Conservation (phyloP, 2,113 vertebrate species). For the Centropus bengalensis region DNA sequence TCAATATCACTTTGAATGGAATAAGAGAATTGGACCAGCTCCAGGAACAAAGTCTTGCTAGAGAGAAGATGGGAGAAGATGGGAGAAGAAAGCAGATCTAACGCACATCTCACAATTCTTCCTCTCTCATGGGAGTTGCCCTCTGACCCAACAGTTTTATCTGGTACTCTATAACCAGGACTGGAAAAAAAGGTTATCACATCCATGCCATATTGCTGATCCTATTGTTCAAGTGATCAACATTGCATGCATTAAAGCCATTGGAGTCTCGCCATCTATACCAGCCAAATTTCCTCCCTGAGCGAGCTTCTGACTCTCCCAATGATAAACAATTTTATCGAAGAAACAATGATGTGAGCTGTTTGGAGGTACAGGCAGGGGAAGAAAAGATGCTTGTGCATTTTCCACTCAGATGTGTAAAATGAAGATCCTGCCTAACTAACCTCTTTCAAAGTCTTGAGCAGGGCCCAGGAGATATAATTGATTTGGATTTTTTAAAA, state of each 20-base stretch:
- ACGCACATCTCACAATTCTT: background rate
- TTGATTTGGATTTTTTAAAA: constrained; percentile 56
- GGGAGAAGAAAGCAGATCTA: background rate
- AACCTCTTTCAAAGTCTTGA: constrained; percentile 42
- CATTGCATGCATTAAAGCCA: constrained; percentile 43
- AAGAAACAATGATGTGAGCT: background rate
- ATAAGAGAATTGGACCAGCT: background rate
- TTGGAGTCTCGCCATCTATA: constrained; percentile 50
- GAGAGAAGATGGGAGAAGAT: background rate
- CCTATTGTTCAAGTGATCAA: constrained; percentile 55
- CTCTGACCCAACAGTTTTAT: background rate
- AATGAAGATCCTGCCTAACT: background rate
- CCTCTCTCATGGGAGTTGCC: background rate
- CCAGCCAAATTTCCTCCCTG: constrained; percentile 24
- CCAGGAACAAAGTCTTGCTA: background rate
- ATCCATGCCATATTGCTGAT: constrained; percentile 51
- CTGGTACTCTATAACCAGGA: background rate
- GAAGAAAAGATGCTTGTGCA: background rate
- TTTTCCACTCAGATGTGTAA: constrained; percentile 18
- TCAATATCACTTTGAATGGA: background rate
- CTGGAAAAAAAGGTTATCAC: background rate
- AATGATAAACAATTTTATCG: background rate
- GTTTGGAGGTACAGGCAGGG: background rate
- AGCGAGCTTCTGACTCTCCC: background rate
- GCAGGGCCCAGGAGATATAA: constrained; percentile 14